Conservation (phyloP, 92 coral and sea anemone genomes). For the Porites evermanni region DNA sequence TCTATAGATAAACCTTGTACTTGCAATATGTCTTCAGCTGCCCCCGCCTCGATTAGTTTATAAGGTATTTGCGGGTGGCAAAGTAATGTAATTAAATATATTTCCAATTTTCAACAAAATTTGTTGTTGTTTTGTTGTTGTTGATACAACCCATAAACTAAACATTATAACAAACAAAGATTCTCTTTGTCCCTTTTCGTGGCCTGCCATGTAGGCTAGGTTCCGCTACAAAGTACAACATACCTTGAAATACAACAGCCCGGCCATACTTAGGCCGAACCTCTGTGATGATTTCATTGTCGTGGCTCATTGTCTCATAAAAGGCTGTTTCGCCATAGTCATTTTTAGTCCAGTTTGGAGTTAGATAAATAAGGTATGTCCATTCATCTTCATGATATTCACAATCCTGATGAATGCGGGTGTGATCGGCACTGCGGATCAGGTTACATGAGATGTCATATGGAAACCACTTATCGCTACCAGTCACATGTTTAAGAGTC, state of each 20-base stretch:
- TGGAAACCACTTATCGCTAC: conserved; percentile 83
- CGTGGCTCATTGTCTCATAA: conserved; percentile 82
- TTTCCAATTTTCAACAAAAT: too few species aligned
- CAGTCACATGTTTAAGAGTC: conserved; percentile 60
- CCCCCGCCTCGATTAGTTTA: too few species aligned
- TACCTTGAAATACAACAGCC: conserved; percentile 92
- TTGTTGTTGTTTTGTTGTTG: too few species aligned
- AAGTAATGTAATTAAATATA: too few species aligned
- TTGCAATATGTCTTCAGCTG: too few species aligned
- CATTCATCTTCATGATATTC: conserved; percentile 84
- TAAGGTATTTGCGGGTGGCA: too few species aligned
- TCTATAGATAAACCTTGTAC: too few species aligned
- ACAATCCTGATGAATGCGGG: conserved; percentile 95
- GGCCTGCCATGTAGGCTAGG: neutral
- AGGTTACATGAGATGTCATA: conserved; percentile 98
- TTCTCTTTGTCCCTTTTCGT: neutral
- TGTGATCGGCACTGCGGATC: conserved; percentile 93
- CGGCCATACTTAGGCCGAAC: conserved; percentile 98
- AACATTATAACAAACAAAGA: neutral
- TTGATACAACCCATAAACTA: too few species aligned
- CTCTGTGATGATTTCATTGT: conserved; percentile 94
- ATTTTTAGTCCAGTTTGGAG: conserved; percentile 91
- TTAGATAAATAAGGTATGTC: conserved; percentile 92
- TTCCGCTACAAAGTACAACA: neutral
- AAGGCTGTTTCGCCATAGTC: conserved; percentile 99